Base-by-base conservation (phyloP, 1,140 invertebrate species). In the Macrobrachium nipponense region DNA sequence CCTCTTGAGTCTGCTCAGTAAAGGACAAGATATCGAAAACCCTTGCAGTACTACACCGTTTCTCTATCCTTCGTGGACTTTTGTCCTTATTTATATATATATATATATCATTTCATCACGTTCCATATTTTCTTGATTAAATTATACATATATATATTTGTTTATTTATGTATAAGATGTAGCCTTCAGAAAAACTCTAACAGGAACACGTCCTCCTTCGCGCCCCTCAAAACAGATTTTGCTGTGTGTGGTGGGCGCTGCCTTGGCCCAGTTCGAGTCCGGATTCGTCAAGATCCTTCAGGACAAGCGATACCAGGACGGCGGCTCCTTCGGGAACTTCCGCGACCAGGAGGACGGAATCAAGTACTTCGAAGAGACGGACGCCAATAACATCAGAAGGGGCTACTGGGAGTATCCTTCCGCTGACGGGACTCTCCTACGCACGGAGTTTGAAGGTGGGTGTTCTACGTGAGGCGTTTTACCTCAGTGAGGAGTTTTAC, bases 301-400 rank as follows among this genome's bases (percentile, higher is more conserved):
- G 51, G 88, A 89, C 72, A 81, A 89, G 82, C 68, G 88, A 36
- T 89, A 89, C 78, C 88, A 89, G 64, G 86, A 87, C 15, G 88
- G 88, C 20, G 59, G 27, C 18, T 64, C 85, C 70, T 89, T 89
- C 80, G 88, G 88, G 15, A 89, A 87, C 77, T 89, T 82, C 88
- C 80, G 86, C 18, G 81, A 89, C 70, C 88, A 89, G 72, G 88
- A 89, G 64, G 88, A 89, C 64, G 86, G 88, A 12, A 89, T 78
- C 72, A 89, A 89, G 72, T 89, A 89, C 73, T 84, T 87, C 70
- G 86, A 87, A 51, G 88, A 89, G 76, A 89, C 88, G 2, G 84
- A 87, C 59, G 78, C 76, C 12, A 15, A 84, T 6, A 82, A 82
- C 6, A 72, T 89, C 23, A 66, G 88, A 18, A 75, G 85, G n/a